phyloP scores from a whole-genome alignment of 2,888 invertebrate species.

The Endotricha flammealis region DNA sequence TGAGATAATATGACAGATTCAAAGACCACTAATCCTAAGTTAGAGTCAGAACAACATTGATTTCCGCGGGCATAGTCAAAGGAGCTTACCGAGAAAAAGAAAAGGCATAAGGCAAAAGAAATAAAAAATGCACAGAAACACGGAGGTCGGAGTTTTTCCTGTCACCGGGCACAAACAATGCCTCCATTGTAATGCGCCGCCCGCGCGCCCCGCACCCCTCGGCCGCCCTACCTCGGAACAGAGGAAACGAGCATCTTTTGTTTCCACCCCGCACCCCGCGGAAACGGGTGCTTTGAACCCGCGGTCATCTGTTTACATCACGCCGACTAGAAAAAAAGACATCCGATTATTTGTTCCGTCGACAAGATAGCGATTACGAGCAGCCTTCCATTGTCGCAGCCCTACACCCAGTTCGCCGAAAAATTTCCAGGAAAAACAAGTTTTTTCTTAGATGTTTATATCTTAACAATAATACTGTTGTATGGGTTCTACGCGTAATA shows the following conservation, averaged over 20 bases:
- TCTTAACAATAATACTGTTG: too few species aligned
- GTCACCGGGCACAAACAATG: slow-evolving; percentile 78
- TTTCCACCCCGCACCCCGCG: slow-evolving; percentile 56
- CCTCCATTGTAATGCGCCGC: slow-evolving; percentile 58
- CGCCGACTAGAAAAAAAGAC: slow-evolving; percentile 54
- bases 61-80: slow-evolving; percentile 63
- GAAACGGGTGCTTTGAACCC: slow-evolving; percentile 68
- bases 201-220: slow-evolving; percentile 29
- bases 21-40: too few species aligned
- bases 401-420: too few species aligned
- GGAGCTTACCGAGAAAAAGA: slow-evolving; percentile 55
- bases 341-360: slow-evolving; percentile 45
- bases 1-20: too few species aligned
- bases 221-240: slow-evolving; percentile 41
- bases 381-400: background rate
- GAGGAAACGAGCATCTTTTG: slow-evolving; percentile 78
- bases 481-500: too few species aligned
- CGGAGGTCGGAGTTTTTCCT: slow-evolving; percentile 78
- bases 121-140: slow-evolving; percentile 77
- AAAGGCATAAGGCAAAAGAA: slow-evolving; percentile 52
- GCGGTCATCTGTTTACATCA: slow-evolving; percentile 73
- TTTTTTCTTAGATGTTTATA: too few species aligned
- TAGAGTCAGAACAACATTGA: slow-evolving; percentile 65
- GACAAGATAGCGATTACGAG: slow-evolving; percentile 21
- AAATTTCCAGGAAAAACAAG: too few species aligned